Evolutionary conservation across 2,888 invertebrate species (phyloP).

Genomic region (Epinotia ramella): DNA sequence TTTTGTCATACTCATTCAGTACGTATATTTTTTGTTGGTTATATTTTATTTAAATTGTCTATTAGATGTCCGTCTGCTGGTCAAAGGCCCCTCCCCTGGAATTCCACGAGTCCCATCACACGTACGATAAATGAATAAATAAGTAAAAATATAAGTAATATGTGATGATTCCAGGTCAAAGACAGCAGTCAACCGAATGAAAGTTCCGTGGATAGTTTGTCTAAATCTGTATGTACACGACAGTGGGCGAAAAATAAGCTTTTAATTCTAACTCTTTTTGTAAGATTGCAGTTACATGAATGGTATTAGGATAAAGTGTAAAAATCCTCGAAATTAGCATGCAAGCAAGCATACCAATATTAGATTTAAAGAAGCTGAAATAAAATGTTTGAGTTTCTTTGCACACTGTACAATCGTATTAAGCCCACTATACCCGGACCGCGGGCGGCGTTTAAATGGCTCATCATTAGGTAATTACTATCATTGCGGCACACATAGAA

Average conservation of each 20-base stretch:
- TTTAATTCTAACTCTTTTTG: too few relatives aligned
- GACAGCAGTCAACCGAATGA: neutral
- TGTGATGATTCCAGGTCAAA: neutral
- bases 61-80: too few relatives aligned
- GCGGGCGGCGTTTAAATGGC: slow-evolving; percentile 81
- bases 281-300: too few relatives aligned
- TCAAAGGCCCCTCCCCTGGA: too few relatives aligned
- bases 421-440: slow-evolving; percentile 72
- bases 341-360: too few relatives aligned
- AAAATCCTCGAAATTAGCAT: too few relatives aligned
- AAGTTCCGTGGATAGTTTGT: neutral
- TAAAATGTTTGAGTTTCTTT: slow-evolving; percentile 50
- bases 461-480: slow-evolving; percentile 85
- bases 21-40: too few relatives aligned
- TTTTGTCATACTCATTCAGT: too few relatives aligned
- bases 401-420: slow-evolving; percentile 66
- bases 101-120: too few relatives aligned
- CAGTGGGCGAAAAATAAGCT: neutral
- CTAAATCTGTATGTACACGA: neutral
- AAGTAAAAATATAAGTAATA: neutral
- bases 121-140: too few relatives aligned
- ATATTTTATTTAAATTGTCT: neutral
- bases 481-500: slow-evolving; percentile 74
- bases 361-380: neutral
- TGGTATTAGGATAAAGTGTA: too few relatives aligned